Percentiles rank a stretch among this genome's conserved stretches.
Conservation (phyloP, 2,888 invertebrate species). For the Horisme vitalbata region DNA sequence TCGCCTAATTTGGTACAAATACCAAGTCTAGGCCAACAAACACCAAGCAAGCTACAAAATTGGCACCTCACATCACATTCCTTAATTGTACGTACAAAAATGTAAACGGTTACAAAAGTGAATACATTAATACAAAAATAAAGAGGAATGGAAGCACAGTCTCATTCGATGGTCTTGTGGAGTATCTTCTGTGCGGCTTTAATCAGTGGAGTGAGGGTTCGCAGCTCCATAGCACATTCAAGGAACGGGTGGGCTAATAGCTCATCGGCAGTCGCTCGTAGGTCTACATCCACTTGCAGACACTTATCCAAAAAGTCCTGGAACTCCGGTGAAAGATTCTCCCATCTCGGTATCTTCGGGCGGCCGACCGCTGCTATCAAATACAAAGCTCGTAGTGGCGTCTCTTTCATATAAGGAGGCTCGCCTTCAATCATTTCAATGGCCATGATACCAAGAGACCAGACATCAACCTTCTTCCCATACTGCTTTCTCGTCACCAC, state of each 20-base stretch:
- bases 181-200: slow-evolving; percentile 94
- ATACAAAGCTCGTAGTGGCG: slow-evolving; percentile 95
- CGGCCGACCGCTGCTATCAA: slow-evolving; percentile 97
- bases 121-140: slow-evolving; percentile 46
- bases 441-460: slow-evolving; percentile 99
- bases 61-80: slow-evolving; percentile 55
- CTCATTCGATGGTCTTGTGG: slow-evolving; percentile 82
- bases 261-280: slow-evolving; percentile 89
- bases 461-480: slow-evolving; percentile 96
- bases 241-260: slow-evolving; percentile 92
- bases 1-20: slow-evolving; percentile 9
- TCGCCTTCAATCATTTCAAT: slow-evolving; percentile 97
- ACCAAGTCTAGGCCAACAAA: slow-evolving; percentile 13
- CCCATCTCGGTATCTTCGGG: slow-evolving; percentile 93
- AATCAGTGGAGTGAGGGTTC: slow-evolving; percentile 93
- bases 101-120: slow-evolving; percentile 63
- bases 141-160: slow-evolving; percentile 54
- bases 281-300: slow-evolving; percentile 92
- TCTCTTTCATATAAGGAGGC: slow-evolving; percentile 98
- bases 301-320: slow-evolving; percentile 94
- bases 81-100: slow-evolving; percentile 47
- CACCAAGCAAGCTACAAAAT: slow-evolving; percentile 26
- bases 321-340: slow-evolving; percentile 88
- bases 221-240: slow-evolving; percentile 89
- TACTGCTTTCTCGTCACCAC: slow-evolving; percentile 96